phyloP scores from a whole-genome alignment of 2,113 vertebrate species.

The Plecotus auritus region DNA sequence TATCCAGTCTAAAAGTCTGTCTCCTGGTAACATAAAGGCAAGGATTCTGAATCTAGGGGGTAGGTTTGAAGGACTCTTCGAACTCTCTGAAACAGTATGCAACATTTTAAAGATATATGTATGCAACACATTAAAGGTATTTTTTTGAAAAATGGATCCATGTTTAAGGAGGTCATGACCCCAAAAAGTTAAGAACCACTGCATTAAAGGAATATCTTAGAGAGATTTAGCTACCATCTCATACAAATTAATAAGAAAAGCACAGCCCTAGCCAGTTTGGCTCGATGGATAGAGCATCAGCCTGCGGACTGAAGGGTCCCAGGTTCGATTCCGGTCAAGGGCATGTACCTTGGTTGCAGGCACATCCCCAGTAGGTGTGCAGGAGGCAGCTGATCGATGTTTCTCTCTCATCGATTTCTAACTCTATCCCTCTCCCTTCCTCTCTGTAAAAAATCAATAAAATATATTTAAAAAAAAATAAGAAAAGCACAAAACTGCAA shows the following conservation, averaged over 20 bases:
- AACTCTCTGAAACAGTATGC: not conserved
- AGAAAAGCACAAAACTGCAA: not conserved
- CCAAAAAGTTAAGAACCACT: not conserved
- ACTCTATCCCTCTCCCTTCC: too few species aligned
- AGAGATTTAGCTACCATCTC: not conserved
- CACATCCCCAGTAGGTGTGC: too few species aligned
- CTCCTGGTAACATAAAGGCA: not conserved
- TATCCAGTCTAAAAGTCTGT: slow-evolving; percentile 15
- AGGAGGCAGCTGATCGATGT: too few species aligned
- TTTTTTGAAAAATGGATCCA: not conserved
- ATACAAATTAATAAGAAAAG: slow-evolving; percentile 8
- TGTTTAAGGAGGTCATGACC: not conserved
- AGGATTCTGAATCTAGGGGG: not conserved
- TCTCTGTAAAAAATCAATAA: too few species aligned
- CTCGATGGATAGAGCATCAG: too few species aligned
- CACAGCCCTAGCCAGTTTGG: not conserved
- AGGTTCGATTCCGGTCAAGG: too few species aligned
- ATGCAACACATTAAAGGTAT: not conserved
- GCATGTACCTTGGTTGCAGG: too few species aligned
- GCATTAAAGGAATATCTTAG: not conserved
- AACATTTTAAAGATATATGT: not conserved
- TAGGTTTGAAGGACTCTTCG: not conserved
- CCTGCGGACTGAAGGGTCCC: too few species aligned
- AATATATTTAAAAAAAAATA: not conserved
- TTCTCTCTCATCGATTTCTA: too few species aligned